Conservation (phyloP, 2,888 invertebrate genomes). For the Lycia hirtaria region DNA sequence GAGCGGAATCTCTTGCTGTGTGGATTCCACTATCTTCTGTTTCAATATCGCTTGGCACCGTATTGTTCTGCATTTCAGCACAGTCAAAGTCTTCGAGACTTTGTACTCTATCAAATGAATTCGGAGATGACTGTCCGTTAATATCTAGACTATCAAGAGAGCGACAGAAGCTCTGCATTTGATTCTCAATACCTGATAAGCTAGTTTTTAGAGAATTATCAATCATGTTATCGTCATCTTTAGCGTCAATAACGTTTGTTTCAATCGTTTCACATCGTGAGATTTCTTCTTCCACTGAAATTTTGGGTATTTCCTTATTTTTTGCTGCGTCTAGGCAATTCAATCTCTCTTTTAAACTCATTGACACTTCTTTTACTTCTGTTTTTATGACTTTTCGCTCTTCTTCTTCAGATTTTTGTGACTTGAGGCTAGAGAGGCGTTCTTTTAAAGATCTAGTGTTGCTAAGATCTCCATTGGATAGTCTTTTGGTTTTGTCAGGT, state of each 20-base stretch:
- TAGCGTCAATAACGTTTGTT: conserved; percentile 54
- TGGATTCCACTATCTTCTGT: conserved; percentile 93
- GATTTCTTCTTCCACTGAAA: conserved; percentile 71
- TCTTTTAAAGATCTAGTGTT: conserved; percentile 79
- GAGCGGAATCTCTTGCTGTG: conserved; percentile 91
- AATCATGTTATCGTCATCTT: conserved; percentile 53
- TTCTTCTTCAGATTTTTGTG: conserved; percentile 78
- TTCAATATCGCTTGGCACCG: conserved; percentile 87
- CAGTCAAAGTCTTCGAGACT: conserved; percentile 87
- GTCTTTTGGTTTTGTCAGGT: conserved; percentile 75
- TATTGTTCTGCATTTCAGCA: conserved; percentile 85
- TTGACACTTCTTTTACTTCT: conserved; percentile 79
- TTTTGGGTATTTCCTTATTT: conserved; percentile 78
- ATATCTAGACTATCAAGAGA: conserved; percentile 88
- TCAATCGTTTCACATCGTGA: conserved; percentile 59
- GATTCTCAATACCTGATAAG: conserved; percentile 80
- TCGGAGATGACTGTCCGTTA: conserved; percentile 82
- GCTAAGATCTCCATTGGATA: conserved; percentile 76
- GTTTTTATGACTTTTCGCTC: conserved; percentile 62
- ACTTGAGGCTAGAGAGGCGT: conserved; percentile 76
- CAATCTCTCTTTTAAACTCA: conserved; percentile 83
- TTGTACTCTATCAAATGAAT: conserved; percentile 87
- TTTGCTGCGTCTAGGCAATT: conserved; percentile 81
- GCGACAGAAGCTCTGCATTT: conserved; percentile 86
- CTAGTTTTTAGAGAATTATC: conserved; percentile 71